Evolutionary conservation across 1,140 invertebrate species (phyloP).

Genomic region (Bombus vancouverensis): DNA sequence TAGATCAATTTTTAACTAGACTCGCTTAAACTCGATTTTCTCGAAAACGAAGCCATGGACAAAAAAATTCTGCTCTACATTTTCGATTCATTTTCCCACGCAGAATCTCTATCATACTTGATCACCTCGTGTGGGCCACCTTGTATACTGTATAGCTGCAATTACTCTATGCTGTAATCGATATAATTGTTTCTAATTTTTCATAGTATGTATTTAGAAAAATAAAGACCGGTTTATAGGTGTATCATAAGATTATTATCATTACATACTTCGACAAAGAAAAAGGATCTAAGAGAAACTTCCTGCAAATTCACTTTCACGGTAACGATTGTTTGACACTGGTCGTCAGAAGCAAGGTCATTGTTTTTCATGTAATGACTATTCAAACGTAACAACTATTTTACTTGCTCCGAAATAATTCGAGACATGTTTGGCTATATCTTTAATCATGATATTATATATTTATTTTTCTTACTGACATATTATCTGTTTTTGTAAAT

Average conservation of each 20-base stretch:
- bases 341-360: constrained; percentile 35
- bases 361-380: background rate
- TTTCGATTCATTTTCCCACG: too few relatives aligned
- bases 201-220: background rate
- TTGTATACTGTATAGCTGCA: background rate
- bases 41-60: too few relatives aligned
- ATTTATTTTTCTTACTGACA: background rate
- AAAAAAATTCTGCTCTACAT: too few relatives aligned
- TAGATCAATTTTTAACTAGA: too few relatives aligned
- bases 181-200: constrained; percentile 1
- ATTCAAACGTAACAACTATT: constrained; percentile 6
- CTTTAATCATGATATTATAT: background rate
- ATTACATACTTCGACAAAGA: constrained; percentile 7
- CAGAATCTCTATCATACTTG: too few relatives aligned
- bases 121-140: too few relatives aligned
- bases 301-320: constrained; percentile 42
- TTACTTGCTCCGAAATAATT: background rate
- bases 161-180: background rate
- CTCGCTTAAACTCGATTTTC: too few relatives aligned
- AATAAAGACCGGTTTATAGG: constrained; percentile 26
- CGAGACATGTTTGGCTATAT: too few relatives aligned
- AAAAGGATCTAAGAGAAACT: constrained; percentile 37
- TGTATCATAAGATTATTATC: constrained; percentile 29
- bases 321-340: constrained; percentile 33
- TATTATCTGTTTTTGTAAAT: background rate